These are phyloP conservation scores for Atherix ibis DNA, from an alignment of 2,888 invertebrate genomes.

Conservation along the genomic window DNA sequence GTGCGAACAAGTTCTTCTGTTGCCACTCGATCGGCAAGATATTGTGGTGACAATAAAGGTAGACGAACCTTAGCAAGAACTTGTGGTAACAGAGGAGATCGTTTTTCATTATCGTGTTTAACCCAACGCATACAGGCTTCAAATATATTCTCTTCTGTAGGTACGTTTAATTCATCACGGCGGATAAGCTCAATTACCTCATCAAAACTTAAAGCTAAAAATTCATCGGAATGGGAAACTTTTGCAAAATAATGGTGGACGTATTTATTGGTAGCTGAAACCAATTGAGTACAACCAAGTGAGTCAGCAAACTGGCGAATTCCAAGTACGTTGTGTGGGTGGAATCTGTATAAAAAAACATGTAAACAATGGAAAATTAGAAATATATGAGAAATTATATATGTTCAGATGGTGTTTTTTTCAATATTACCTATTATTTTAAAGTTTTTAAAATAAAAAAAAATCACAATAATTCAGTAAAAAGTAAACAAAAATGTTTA, in stretches of 20 bases:
- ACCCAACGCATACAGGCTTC: conserved; percentile 69
- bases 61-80: conserved; percentile 60
- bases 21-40: conserved; percentile 63
- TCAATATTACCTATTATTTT: no score
- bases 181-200: conserved; percentile 54
- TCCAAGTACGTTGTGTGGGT: conserved; percentile 65
- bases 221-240: conserved; percentile 63
- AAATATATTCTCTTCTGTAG: conserved; percentile 66
- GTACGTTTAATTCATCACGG: conserved; percentile 62
- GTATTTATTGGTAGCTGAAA: conserved; percentile 61
- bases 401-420: no score
- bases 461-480: no score
- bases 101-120: conserved; percentile 44
- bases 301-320: conserved; percentile 68
- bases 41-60: conserved; percentile 66
- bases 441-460: no score
- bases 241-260: conserved; percentile 65
- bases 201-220: conserved; percentile 38
- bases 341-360: conserved; percentile 40
- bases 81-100: conserved; percentile 46
- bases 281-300: conserved; percentile 50
- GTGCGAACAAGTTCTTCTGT: conserved; percentile 60
- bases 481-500: no score
- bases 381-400: no score
- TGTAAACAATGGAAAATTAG: no score